phyloP scores from a whole-genome alignment of 2,888 invertebrate species.

The Coleophora flavipennella region DNA sequence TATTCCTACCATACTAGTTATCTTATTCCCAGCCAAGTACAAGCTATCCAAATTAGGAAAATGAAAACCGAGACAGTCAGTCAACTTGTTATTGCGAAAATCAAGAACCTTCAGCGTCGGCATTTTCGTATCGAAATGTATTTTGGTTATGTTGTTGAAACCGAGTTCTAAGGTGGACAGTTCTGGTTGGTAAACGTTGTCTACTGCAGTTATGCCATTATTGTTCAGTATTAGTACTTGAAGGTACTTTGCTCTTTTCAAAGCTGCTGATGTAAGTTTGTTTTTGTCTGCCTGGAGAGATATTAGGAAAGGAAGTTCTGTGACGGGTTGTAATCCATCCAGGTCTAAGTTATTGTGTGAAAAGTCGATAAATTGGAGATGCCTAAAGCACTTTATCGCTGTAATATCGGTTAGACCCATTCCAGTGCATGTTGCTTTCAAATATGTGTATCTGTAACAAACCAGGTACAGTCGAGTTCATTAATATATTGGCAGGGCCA shows the following conservation, averaged over 20 bases:
- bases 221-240: slow-evolving; percentile 72
- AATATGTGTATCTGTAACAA: slow-evolving; percentile 67
- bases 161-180: slow-evolving; percentile 71
- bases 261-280: slow-evolving; percentile 49
- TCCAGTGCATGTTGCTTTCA: slow-evolving; percentile 65
- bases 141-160: slow-evolving; percentile 48
- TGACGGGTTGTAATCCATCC: slow-evolving; percentile 57
- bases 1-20: slow-evolving; percentile 75
- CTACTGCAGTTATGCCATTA: slow-evolving; percentile 64
- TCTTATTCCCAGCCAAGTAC: slow-evolving; percentile 83
- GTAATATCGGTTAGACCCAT: slow-evolving; percentile 67
- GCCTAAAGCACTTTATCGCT: slow-evolving; percentile 59
- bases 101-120: slow-evolving; percentile 65
- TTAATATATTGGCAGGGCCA: too few species aligned
- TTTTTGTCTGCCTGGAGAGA: slow-evolving; percentile 74
- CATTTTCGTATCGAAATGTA: slow-evolving; percentile 39
- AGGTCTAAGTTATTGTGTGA: slow-evolving; percentile 66
- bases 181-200: slow-evolving; percentile 67
- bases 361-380: slow-evolving; percentile 72
- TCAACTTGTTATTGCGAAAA: slow-evolving; percentile 63
- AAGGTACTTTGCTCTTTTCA: slow-evolving; percentile 69
- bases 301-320: slow-evolving; percentile 66
- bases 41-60: slow-evolving; percentile 75
- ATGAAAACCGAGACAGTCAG: slow-evolving; percentile 47
- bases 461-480: too few species aligned